Evolutionary conservation across 2,797 vertebrate genomes (phyloP).

Genomic region (Orientallactaga sibirica): DNA sequence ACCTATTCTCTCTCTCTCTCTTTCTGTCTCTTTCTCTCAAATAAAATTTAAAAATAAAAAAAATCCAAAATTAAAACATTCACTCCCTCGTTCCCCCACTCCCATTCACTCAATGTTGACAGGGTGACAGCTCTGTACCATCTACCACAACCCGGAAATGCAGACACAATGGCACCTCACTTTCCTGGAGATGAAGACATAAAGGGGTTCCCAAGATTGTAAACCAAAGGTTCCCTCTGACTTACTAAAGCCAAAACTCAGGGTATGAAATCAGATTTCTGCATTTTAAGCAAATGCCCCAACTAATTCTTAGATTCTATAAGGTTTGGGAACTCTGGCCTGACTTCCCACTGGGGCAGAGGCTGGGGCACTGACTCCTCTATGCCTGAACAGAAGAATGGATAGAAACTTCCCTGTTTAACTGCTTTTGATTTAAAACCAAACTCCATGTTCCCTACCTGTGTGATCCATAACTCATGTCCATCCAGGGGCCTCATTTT

Average conservation of each 20-base stretch:
- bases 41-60: background rate
- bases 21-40: too few relatives aligned
- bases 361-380: background rate
- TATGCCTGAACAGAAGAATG: rapidly evolving
- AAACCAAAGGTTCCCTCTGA: background rate
- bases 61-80: conserved; percentile 41
- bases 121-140: background rate
- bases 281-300: background rate
- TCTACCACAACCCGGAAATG: background rate
- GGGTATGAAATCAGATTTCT: background rate
- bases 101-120: background rate
- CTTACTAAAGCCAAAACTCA: background rate
- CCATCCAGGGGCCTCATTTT: background rate
- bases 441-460: background rate
- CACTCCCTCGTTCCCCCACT: background rate
- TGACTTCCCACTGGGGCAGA: rapidly evolving
- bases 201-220: background rate
- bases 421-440: background rate
- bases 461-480: background rate
- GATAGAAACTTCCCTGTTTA: background rate
- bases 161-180: background rate
- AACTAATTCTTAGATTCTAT: background rate
- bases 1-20: too few relatives aligned
- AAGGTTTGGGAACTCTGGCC: background rate
- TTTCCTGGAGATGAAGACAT: background rate